phyloP scores from a whole-genome alignment of 2,888 invertebrate species.

The Noctua janthe region DNA sequence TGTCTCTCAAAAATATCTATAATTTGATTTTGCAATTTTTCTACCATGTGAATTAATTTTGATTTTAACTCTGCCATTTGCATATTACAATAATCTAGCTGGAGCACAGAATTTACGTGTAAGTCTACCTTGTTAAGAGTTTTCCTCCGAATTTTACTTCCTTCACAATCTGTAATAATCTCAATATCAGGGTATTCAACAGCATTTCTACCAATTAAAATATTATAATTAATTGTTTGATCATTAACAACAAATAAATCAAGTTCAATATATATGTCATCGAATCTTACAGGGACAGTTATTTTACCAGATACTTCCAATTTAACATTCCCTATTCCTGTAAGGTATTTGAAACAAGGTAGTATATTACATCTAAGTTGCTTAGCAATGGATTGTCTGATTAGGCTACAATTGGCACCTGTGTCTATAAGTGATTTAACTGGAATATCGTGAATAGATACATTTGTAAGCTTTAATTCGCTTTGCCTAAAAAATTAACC shows the following conservation, averaged over 20 bases:
- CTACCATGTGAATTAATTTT: not conserved
- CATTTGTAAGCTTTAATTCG: not conserved
- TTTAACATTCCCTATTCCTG: conserved; percentile 11
- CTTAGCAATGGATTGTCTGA: conserved; percentile 8
- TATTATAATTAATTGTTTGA: not conserved
- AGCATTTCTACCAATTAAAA: conserved; percentile 17
- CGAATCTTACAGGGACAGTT: conserved; percentile 1
- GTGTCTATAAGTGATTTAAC: conserved; percentile 8
- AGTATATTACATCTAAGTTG: not conserved
- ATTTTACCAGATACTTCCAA: conserved; percentile 1
- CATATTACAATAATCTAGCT: not conserved
- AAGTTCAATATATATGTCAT: conserved; percentile 11
- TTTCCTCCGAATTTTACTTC: not conserved
- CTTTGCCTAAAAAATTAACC: conserved; percentile 17
- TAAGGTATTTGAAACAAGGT: not conserved
- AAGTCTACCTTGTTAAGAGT: not conserved
- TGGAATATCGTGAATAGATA: not conserved
- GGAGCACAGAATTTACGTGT: not conserved
- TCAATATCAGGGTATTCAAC: conserved; percentile 15
- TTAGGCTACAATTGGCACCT: conserved; percentile 2
- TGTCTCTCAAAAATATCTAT: conserved; percentile 6
- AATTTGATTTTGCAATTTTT: not conserved
- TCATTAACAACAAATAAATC: conserved; percentile 11
- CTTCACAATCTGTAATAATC: conserved; percentile 1
- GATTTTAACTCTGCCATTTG: not conserved